Evolutionary conservation across 1,140 invertebrate genomes (phyloP).

Genomic region (Maniola jurtina): DNA sequence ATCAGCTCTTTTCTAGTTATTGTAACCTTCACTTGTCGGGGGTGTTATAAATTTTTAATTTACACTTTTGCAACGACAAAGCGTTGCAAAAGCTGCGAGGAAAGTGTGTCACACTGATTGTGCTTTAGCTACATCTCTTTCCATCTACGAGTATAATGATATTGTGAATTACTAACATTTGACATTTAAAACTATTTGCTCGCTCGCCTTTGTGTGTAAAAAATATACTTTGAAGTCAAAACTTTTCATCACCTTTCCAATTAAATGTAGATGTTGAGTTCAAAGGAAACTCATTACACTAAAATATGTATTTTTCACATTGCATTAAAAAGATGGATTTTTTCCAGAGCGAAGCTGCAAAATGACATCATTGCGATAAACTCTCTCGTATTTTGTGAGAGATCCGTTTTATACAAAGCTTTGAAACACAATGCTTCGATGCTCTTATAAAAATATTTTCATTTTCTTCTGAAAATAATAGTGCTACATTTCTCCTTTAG

Average conservation of each 20-base stretch:
- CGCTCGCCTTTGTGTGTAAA: background rate
- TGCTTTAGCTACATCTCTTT: too few relatives aligned
- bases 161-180: too few relatives aligned
- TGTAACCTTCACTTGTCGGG: too few relatives aligned
- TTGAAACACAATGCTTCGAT: background rate
- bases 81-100: too few relatives aligned
- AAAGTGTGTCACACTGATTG: too few relatives aligned
- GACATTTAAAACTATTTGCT: too few relatives aligned
- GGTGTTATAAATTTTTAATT: too few relatives aligned
- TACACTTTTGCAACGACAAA: too few relatives aligned
- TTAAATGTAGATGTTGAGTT: too few relatives aligned
- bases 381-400: background rate
- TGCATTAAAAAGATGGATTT: slow-evolving; percentile 1
- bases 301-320: slow-evolving; percentile 2
- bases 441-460: background rate
- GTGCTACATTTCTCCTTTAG: too few relatives aligned
- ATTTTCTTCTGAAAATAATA: background rate
- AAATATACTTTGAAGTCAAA: background rate
- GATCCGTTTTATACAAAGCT: background rate
- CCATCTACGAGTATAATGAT: too few relatives aligned
- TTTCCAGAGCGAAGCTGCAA: background rate
- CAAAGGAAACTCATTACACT: slow-evolving; percentile 6
- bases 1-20: too few relatives aligned
- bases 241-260: background rate
- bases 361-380: slow-evolving; percentile 8